Evolutionary conservation across 2,888 invertebrate species (phyloP).

Genomic region (Steinernema scapterisci): DNA sequence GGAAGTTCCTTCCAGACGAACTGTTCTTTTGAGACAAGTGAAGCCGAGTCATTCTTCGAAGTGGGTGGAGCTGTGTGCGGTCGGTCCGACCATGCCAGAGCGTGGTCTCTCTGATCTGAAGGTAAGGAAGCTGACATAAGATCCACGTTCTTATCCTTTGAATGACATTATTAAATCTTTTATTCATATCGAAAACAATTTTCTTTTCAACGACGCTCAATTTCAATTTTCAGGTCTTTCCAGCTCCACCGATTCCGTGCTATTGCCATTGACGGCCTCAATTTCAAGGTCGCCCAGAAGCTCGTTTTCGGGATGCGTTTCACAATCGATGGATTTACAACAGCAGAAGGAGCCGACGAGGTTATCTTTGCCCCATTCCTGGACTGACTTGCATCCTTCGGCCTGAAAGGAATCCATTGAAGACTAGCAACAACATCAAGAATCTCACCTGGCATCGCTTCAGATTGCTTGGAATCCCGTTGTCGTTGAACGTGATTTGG

Average conservation of each 20-base stretch:
- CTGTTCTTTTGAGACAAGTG: too few species aligned
- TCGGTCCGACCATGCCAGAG: too few species aligned
- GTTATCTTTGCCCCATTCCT: neutral
- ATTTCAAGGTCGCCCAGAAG: neutral
- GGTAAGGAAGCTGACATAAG: too few species aligned
- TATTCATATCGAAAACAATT: neutral
- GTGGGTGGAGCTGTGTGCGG: too few species aligned
- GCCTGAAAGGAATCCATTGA: neutral
- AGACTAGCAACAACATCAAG: too few species aligned
- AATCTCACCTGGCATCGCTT: neutral
- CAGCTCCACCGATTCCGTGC: neutral
- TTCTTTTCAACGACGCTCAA: too few species aligned
- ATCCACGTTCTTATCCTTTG: too few species aligned
- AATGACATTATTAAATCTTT: too few species aligned
- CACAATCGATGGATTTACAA: neutral
- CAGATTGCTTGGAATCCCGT: neutral
- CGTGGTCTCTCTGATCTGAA: too few species aligned
- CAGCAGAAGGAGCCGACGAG: neutral
- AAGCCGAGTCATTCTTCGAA: too few species aligned
- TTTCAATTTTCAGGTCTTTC: too few species aligned
- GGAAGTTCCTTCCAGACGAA: too few species aligned
- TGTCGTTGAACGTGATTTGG: slow-evolving; percentile 2
- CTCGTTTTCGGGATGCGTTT: neutral
- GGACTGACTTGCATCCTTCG: neutral
- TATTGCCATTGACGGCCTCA: neutral